These are phyloP conservation scores for Latrodectus hesperus DNA, from an alignment of 2,888 invertebrate species.

Conservation along the genomic window DNA sequence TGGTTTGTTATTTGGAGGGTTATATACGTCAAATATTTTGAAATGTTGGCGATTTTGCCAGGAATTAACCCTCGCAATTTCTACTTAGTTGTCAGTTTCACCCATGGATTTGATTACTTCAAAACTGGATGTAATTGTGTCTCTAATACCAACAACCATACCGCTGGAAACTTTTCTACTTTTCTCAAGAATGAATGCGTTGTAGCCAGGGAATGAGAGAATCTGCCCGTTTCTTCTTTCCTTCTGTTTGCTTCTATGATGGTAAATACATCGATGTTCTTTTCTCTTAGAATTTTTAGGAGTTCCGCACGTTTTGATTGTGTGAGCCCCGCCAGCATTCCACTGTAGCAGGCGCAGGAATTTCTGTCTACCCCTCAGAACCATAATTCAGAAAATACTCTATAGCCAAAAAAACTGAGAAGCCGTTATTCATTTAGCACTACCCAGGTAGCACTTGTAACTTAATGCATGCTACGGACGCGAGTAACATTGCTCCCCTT, in stretches of 20 bases:
- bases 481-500: no score
- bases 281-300: neutral
- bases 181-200: no score
- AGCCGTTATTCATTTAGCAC: no score
- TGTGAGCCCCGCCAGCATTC: neutral
- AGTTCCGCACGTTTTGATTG: neutral
- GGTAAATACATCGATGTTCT: slow-evolving; percentile 2
- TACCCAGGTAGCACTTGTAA: no score
- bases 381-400: no score
- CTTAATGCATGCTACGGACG: no score
- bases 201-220: neutral
- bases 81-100: neutral
- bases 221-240: neutral
- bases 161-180: slow-evolving; percentile 1
- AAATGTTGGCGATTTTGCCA: slow-evolving; percentile 5
- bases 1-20: slow-evolving; percentile 9
- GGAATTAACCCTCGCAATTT: slow-evolving; percentile 11
- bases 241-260: neutral
- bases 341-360: no score
- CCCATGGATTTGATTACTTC: slow-evolving; percentile 2
- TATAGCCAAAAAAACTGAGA: no score
- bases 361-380: no score
- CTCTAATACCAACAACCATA: neutral
- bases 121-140: slow-evolving; percentile 10
- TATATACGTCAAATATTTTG: slow-evolving; percentile 8